A percentile compares a stretch with the other conserved stretches of the same genome.
These are phyloP conservation scores for Urophycis tenuis DNA, from an alignment of 2,797 vertebrate genomes.

Conservation along the genomic window DNA sequence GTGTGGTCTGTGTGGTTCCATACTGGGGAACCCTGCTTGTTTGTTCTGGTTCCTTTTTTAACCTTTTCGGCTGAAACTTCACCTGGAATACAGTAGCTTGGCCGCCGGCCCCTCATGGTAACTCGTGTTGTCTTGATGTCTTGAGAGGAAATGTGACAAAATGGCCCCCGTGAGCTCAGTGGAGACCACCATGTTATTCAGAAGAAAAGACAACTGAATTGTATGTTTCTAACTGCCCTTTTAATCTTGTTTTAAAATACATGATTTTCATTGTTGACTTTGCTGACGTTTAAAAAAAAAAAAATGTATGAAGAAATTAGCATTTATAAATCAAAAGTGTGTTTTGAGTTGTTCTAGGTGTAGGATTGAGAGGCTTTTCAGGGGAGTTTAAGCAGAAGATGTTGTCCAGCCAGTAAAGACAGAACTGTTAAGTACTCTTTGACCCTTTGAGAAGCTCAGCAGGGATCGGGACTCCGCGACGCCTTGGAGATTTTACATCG, in stretches of 20 bases:
- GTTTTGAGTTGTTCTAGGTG: neutral
- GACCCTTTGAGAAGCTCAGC: neutral
- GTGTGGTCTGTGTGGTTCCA: conserved; percentile 30
- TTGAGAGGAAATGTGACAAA: neutral
- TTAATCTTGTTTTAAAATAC: neutral
- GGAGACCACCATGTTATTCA: neutral
- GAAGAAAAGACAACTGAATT: neutral
- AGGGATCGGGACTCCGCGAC: neutral
- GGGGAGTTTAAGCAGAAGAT: neutral
- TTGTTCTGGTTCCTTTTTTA: conserved; percentile 42
- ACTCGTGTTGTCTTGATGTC: neutral
- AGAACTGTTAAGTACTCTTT: neutral
- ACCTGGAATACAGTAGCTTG: too few species aligned
- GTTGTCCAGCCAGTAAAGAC: neutral
- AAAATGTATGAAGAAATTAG: neutral
- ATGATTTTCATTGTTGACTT: neutral
- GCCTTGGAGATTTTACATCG: conserved; percentile 1
- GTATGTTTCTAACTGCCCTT: neutral
- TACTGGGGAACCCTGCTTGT: conserved; percentile 30
- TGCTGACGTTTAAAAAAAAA: neutral
- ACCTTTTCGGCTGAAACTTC: conserved; percentile 10
- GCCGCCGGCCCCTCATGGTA: neutral
- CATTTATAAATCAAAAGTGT: neutral
- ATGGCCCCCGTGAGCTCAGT: neutral
- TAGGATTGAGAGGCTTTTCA: neutral